Base-by-base conservation (phyloP, 2,113 vertebrate genomes). In the Petaurus breviceps region DNA sequence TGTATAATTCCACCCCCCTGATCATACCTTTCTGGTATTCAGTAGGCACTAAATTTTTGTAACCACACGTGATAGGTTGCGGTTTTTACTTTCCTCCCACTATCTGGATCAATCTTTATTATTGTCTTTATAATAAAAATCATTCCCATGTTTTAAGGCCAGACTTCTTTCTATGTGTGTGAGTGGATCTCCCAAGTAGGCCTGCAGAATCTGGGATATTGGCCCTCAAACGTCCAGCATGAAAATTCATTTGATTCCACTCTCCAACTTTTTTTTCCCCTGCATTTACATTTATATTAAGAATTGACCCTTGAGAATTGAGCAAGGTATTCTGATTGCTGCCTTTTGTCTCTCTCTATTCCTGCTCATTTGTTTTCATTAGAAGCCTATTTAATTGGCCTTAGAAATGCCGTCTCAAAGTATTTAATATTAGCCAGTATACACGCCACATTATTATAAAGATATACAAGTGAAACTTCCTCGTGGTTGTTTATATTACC, bases 341-440 rank as follows among this genome's bases (percentile, higher is more conserved):
- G 92, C 53, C 92, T 93, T 57, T 94, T 31, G 16, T 93, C 92
- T 95, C 68, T 89, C 6, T 95, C 24, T 31, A 28, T 91, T 93
- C 57, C 94, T 96, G 26, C 93, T 84, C 68, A 84, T 84, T 95
- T 97, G 84, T 96, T 97, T 96, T 92, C 96, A 95, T 93, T 90
- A 96, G 12, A 47, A 22, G 14, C 92, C 90, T 95, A 93, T 89
- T 89, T 92, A 94, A 93, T 89, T 96, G 24, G 96, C 94, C 14
- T 55, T 43, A 95, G 10, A 54, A 25, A 3, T 49, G 8, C 22
- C 91, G 68, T 92, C 93, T 51, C 94, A 50, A 91, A 95, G 8
- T 94, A 12, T 93, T 93, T 95, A 93, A 57, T 93, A 95, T 94
- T 94, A 92, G 54, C 97, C 54, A 95, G 53, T 22, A 92, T 94